These are phyloP conservation scores for Diarsia brunnea DNA, from an alignment of 2,888 invertebrate species.

Conservation along the genomic window DNA sequence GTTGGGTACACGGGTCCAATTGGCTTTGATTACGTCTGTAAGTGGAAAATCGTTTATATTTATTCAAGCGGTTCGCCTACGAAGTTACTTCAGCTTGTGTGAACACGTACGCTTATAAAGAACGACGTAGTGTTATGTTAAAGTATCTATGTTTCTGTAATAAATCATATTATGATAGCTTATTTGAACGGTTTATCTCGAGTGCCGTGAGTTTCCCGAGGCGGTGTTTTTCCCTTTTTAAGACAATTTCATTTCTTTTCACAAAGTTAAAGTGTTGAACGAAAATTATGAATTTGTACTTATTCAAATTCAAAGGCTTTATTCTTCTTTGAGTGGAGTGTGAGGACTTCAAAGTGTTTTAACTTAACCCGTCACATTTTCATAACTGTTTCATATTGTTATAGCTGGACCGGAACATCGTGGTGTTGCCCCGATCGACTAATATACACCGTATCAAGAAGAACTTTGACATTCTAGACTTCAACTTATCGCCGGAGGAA, in stretches of 20 bases:
- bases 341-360: slow-evolving; percentile 8
- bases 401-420: slow-evolving; percentile 89
- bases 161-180: slow-evolving; percentile 47
- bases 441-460: slow-evolving; percentile 89
- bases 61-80: slow-evolving; percentile 54
- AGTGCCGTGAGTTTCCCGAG: slow-evolving; percentile 30
- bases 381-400: slow-evolving; percentile 59
- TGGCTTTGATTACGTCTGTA: slow-evolving; percentile 65
- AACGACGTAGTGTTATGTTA: slow-evolving; percentile 34
- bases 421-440: slow-evolving; percentile 91
- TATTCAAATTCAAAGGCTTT: slow-evolving; percentile 21
- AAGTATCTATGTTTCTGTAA: slow-evolving; percentile 35
- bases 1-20: slow-evolving; percentile 57
- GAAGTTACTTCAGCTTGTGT: slow-evolving; percentile 47
- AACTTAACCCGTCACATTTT: not conserved
- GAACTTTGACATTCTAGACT: slow-evolving; percentile 91
- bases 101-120: slow-evolving; percentile 36
- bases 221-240: slow-evolving; percentile 23
- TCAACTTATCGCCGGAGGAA: slow-evolving; percentile 88
- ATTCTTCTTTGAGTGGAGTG: not conserved
- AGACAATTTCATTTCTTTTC: slow-evolving; percentile 14
- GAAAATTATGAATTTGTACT: slow-evolving; percentile 29
- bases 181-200: slow-evolving; percentile 50
- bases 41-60: slow-evolving; percentile 67
- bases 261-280: slow-evolving; percentile 13